Base-by-base conservation (phyloP, 2,113 vertebrate genomes). In the Symphodus melops region DNA sequence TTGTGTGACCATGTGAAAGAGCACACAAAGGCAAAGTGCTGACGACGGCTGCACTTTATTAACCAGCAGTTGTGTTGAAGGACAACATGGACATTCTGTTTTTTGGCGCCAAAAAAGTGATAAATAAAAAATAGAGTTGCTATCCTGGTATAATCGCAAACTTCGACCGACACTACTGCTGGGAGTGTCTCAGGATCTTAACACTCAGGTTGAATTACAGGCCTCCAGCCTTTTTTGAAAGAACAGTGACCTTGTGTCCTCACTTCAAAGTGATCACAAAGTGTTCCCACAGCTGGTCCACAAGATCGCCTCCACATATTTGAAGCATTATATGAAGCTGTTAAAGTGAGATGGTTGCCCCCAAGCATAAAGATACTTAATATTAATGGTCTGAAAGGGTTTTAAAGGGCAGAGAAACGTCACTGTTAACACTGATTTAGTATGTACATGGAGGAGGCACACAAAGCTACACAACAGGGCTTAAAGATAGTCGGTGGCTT, bases 221-320 rank as follows among this genome's bases (percentile, higher is more conserved):
- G 39, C 23, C 28, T 9, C 8, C 0, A 25, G 21, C 36, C n/a
- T 23, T 23, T 5, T 75, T 51, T 69, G 25, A 14, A 56, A 36
- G 33, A 16, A n/a, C 42, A 13, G 5, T 58, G 77, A 72, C 79
- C 77, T 39, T 1, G 20, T 49, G 73, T 49, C 42, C 42, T 72
- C 8, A 44, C 83, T 77, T 83, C 73, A 81, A 81, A 81, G 81
- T 4, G 0, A 59, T 65, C n/a, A 81, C 73, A 81, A 81, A 81
- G 81, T 4, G 0, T 63, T 65, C n/a, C 7, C n/a, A 54, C 66
- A 70, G 59, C 67, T 64, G 71, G 3, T 58, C 77, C 61, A 67
- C 55, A 37, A 48, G 33, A 49, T 5, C 33, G 48, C n/a, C 1
- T 7, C 37, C 12, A 81, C 73, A 71, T 68, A 21, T 57, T 60